These are phyloP conservation scores for Prionace glauca DNA, from an alignment of 2,797 vertebrate genomes.

Conservation along the genomic window DNA sequence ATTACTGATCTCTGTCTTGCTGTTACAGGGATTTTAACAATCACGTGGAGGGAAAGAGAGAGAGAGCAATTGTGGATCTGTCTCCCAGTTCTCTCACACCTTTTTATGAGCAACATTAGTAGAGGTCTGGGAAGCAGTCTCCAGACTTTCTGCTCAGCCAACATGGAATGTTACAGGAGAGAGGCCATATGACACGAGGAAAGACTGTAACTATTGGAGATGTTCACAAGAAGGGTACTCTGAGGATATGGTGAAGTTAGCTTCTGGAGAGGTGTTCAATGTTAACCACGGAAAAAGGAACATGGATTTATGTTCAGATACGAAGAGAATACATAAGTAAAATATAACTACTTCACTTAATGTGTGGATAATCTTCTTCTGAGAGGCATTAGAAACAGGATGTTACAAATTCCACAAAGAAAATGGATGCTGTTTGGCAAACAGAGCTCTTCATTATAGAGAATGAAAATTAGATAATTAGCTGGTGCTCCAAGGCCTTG, in stretches of 20 bases:
- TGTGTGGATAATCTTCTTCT: no score
- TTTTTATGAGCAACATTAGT: background rate
- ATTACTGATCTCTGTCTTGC: background rate
- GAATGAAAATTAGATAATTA: no score
- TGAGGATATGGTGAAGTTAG: background rate
- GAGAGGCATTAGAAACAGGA: no score
- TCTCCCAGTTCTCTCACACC: background rate
- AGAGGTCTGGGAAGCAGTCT: background rate
- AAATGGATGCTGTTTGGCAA: no score
- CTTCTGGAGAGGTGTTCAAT: no score
- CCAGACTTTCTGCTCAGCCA: background rate
- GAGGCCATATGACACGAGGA: background rate
- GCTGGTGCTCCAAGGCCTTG: no score
- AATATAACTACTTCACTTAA: no score
- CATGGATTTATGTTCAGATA: no score
- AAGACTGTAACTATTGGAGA: background rate
- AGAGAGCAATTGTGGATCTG: background rate
- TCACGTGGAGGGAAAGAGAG: background rate
- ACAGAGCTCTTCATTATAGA: no score
- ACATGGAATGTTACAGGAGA: background rate
- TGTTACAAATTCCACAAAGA: no score
- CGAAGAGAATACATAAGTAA: no score
- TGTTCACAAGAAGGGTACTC: background rate
- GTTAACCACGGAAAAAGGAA: no score
- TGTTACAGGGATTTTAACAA: background rate